Conservation (phyloP, 2,888 invertebrate species). For the Acronicta aceris region DNA sequence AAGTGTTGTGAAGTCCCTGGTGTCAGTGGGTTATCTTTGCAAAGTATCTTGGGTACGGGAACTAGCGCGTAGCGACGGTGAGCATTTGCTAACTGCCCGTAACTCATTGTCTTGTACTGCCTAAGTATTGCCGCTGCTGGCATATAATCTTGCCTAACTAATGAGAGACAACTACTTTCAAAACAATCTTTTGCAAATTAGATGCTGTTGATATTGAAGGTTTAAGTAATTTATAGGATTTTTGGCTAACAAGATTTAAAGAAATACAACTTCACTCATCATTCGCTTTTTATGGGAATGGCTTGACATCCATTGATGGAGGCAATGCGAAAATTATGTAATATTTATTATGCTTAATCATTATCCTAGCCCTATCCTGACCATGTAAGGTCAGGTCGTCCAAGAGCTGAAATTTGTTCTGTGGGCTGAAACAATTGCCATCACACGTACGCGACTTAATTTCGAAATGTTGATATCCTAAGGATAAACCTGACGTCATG, state of each 20-base stretch:
- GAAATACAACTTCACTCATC: not conserved
- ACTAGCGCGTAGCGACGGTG: constrained; percentile 79
- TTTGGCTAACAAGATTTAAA: not conserved
- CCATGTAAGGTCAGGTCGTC: too few species aligned
- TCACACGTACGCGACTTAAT: too few species aligned
- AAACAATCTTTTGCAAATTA: constrained; percentile 28
- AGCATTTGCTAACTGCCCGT: constrained; percentile 69
- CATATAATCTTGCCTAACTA: constrained; percentile 63
- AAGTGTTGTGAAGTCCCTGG: constrained; percentile 46
- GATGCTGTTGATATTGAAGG: constrained; percentile 16
- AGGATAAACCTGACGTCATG: too few species aligned
- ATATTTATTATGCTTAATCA: too few species aligned
- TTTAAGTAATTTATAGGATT: not conserved
- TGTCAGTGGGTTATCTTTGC: constrained; percentile 71
- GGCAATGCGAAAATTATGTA: constrained; percentile 34
- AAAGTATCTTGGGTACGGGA: constrained; percentile 60
- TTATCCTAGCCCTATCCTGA: too few species aligned
- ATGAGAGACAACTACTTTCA: constrained; percentile 52
- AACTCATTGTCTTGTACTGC: constrained; percentile 66
- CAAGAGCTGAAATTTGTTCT: too few species aligned
- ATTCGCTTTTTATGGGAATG: not conserved
- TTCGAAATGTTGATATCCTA: too few species aligned
- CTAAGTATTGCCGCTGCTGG: constrained; percentile 53
- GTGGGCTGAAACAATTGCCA: too few species aligned
- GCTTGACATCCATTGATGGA: not conserved